Evolutionary conservation across 1,140 invertebrate species (phyloP).

Genomic region (Pogonus chalceus): DNA sequence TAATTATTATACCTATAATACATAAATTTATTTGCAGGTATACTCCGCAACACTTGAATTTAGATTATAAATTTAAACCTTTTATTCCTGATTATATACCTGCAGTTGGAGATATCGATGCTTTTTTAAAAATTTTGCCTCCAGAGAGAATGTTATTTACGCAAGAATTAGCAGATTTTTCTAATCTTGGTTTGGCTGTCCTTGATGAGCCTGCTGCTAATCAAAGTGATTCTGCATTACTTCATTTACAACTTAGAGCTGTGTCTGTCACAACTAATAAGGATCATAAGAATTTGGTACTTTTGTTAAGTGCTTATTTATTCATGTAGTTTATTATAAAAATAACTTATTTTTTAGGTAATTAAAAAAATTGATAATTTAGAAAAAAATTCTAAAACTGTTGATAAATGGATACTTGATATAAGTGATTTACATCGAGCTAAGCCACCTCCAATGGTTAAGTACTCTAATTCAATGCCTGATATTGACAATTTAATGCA

Average conservation of each 20-base stretch:
- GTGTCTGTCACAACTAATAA: constrained; percentile 42
- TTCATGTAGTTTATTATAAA: not conserved
- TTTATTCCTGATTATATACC: constrained; percentile 97
- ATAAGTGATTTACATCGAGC: constrained; percentile 78
- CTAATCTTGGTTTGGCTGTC: constrained; percentile 64
- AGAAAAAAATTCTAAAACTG: constrained; percentile 76
- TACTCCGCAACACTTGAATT: constrained; percentile 82
- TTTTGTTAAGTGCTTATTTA: not conserved
- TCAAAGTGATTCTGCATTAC: constrained; percentile 89
- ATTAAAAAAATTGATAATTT: constrained; percentile 79
- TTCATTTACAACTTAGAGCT: constrained; percentile 86
- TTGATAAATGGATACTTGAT: constrained; percentile 91
- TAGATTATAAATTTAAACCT: constrained; percentile 83
- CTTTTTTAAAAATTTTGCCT: constrained; percentile 86
- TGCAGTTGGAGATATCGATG: constrained; percentile 95
- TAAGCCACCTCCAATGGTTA: constrained; percentile 76
- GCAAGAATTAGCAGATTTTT: constrained; percentile 16
- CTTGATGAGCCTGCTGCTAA: constrained; percentile 90
- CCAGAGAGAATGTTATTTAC: constrained; percentile 46
- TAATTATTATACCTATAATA: constrained; percentile 7
- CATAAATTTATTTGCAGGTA: constrained; percentile 49
- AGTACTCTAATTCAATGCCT: constrained; percentile 81
- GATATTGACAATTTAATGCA: constrained; percentile 90
- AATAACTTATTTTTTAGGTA: constrained; percentile 38
- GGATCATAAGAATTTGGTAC: constrained; percentile 16